Conservation (phyloP, 1,140 invertebrate species). For the Carcinoscorpius rotundicauda region DNA sequence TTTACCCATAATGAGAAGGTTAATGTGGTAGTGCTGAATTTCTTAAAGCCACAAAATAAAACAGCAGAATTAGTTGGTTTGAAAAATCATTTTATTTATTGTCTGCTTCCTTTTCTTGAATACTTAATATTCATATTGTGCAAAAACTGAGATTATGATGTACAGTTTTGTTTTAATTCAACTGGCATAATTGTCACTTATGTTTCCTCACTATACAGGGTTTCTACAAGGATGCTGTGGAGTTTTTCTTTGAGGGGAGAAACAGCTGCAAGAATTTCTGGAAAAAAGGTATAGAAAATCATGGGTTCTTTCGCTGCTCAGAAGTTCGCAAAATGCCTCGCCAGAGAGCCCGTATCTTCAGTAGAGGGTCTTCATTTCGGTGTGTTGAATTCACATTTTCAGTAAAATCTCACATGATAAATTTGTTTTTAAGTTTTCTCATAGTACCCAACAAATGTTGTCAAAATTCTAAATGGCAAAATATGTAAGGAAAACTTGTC, state of each 20-base stretch:
- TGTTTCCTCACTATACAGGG: slow-evolving; percentile 44
- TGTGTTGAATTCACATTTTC: slow-evolving; percentile 32
- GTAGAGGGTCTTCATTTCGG: slow-evolving; percentile 90
- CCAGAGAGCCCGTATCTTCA: slow-evolving; percentile 79
- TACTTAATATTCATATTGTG: no score
- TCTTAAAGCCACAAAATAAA: no score
- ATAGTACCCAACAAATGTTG: background rate
- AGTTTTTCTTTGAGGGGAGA: slow-evolving; percentile 94
- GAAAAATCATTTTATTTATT: no score
- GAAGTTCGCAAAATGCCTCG: slow-evolving; percentile 60
- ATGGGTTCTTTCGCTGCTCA: slow-evolving; percentile 92
- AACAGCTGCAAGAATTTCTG: slow-evolving; percentile 99
- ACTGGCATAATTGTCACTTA: no score
- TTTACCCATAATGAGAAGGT: no score
- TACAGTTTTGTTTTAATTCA: no score
- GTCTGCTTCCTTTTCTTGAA: no score
- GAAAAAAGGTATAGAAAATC: slow-evolving; percentile 99
- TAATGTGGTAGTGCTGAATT: no score
- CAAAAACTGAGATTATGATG: no score
- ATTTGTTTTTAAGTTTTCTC: background rate
- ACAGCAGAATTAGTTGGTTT: no score
- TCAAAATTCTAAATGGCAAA: background rate
- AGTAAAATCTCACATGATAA: background rate
- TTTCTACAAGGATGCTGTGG: slow-evolving; percentile 93
- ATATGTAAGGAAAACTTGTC: background rate